Conservation (phyloP, 2,888 invertebrate species). For the Megamerina dolium region DNA sequence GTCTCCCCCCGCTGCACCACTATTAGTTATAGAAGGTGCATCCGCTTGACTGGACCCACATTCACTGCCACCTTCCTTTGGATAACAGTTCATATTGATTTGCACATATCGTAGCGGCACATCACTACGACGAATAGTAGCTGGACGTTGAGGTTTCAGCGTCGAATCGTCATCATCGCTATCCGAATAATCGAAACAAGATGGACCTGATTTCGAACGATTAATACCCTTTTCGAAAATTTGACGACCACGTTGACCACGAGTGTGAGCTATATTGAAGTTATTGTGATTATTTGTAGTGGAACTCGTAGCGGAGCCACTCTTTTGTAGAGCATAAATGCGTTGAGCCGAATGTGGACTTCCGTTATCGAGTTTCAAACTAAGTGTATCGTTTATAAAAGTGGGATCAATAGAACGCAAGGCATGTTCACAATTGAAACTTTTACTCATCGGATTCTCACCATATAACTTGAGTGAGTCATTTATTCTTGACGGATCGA, state of each 20-base stretch:
- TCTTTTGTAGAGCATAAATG: slow-evolving; percentile 44
- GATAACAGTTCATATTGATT: slow-evolving; percentile 49
- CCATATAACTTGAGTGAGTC: slow-evolving; percentile 50
- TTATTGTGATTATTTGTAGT: slow-evolving; percentile 19
- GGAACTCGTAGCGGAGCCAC: slow-evolving; percentile 36
- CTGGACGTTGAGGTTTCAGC: slow-evolving; percentile 38
- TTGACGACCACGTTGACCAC: slow-evolving; percentile 31
- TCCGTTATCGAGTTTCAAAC: slow-evolving; percentile 30
- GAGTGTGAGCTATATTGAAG: not conserved
- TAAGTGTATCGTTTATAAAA: slow-evolving; percentile 43
- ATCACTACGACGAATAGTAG: slow-evolving; percentile 44
- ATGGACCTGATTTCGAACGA: slow-evolving; percentile 50
- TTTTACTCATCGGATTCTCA: slow-evolving; percentile 49
- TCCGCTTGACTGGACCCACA: slow-evolving; percentile 37
- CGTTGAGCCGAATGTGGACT: slow-evolving; percentile 33
- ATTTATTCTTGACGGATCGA: slow-evolving; percentile 50
- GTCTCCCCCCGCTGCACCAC: slow-evolving; percentile 39
- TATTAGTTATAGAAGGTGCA: slow-evolving; percentile 33
- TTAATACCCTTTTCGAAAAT: slow-evolving; percentile 45
- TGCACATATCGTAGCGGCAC: slow-evolving; percentile 41
- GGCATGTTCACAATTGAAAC: slow-evolving; percentile 48
- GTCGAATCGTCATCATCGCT: slow-evolving; percentile 43
- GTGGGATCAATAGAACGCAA: slow-evolving; percentile 45
- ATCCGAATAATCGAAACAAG: slow-evolving; percentile 44
- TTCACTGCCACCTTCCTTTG: slow-evolving; percentile 32